Percentiles rank a stretch among this genome's conserved stretches.
phyloP scores from a whole-genome alignment of 2,888 invertebrate species.

The Cephonodes hylas region DNA sequence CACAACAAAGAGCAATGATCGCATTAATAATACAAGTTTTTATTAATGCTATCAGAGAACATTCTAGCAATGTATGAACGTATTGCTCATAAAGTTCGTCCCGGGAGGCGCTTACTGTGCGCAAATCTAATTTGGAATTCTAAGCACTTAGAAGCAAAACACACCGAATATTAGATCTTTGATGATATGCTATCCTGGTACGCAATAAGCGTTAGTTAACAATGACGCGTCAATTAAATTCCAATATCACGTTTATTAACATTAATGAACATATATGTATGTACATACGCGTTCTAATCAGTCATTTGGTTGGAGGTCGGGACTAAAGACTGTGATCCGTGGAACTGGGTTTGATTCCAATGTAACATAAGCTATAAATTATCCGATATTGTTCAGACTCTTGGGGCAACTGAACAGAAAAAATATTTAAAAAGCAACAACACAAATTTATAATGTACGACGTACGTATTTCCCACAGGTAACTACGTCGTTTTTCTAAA shows the following conservation, averaged over 20 bases:
- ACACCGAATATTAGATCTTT: neutral
- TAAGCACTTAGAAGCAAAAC: neutral
- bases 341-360: no score
- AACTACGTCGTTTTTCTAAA: neutral
- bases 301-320: no score
- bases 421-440: no score
- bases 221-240: neutral
- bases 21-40: neutral
- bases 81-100: neutral
- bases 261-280: no score
- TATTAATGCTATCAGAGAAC: neutral
- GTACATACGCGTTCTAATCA: no score
- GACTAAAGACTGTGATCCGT: no score
- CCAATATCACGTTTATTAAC: neutral
- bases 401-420: no score
- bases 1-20: no score
- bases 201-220: neutral
- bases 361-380: no score
- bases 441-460: neutral
- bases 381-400: no score
- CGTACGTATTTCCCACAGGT: neutral
- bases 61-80: neutral
- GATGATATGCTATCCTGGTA: neutral
- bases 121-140: constrained; percentile 7
- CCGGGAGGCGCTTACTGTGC: neutral